A percentile compares a stretch with the other conserved stretches of the same genome.
These are phyloP conservation scores for Brienomyrus brachyistius DNA, from an alignment of 2,113 vertebrate genomes.

Conservation along the genomic window DNA sequence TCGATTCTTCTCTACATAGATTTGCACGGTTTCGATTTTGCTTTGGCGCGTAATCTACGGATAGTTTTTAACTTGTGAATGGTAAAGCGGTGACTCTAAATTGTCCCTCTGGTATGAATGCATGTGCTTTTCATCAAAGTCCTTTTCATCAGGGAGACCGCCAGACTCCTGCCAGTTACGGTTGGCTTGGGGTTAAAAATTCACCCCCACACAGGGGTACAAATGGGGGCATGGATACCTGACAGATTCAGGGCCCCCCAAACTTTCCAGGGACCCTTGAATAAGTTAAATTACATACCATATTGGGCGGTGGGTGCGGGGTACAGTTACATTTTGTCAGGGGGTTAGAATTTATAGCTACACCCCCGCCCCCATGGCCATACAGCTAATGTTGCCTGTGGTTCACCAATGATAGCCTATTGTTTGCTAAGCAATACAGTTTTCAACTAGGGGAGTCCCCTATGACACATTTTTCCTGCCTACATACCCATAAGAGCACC, in stretches of 20 bases:
- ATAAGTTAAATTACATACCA: not conserved
- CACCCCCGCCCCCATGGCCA: not conserved
- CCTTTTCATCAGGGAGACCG: not conserved
- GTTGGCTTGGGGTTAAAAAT: not conserved
- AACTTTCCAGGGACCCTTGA: not conserved
- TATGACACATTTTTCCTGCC: not conserved
- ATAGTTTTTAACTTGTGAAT: not conserved
- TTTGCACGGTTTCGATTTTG: not conserved
- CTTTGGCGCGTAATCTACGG: not conserved
- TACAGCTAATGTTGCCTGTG: not conserved
- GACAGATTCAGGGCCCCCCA: not conserved
- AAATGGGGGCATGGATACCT: not conserved
- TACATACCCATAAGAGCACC: not conserved
- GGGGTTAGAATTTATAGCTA: not conserved
- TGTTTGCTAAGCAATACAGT: not conserved
- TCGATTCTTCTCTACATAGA: not conserved
- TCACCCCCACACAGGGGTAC: not conserved
- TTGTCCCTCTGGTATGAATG: not conserved
- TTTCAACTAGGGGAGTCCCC: not conserved
- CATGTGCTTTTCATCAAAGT: not conserved
- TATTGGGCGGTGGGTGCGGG: not conserved
- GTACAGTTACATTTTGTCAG: not conserved
- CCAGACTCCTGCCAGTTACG: not conserved
- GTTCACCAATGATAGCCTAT: not conserved
- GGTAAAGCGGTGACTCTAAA: not conserved